Conservation (phyloP, 2,113 vertebrate genomes). For the Campylomormyrus tamandua region DNA sequence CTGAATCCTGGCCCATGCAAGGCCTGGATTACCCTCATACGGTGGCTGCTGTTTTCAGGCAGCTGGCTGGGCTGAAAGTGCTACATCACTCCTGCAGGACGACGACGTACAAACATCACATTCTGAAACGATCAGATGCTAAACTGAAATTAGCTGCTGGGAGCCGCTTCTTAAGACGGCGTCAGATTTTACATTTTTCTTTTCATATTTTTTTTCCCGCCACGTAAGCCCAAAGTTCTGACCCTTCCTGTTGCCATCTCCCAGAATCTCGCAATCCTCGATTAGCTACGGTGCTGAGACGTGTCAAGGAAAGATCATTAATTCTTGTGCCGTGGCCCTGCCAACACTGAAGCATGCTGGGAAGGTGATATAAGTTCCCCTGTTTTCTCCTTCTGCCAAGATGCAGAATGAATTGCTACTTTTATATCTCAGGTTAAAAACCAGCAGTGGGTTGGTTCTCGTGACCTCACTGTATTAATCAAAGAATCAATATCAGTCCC, state of each 20-base stretch:
- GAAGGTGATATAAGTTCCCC: slow-evolving; percentile 11
- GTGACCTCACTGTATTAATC: slow-evolving; percentile 13
- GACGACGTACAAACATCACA: background rate
- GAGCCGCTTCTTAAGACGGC: background rate
- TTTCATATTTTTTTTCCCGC: background rate
- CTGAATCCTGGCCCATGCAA: background rate
- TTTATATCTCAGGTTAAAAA: background rate
- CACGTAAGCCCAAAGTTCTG: background rate
- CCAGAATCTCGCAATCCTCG: background rate
- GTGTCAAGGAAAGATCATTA: background rate
- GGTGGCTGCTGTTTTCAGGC: background rate
- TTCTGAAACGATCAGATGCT: background rate
- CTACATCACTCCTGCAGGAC: background rate
- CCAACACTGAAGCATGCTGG: slow-evolving; percentile 6
- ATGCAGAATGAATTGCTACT: slow-evolving; percentile 19
- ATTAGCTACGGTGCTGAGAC: background rate
- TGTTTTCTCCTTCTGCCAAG: background rate
- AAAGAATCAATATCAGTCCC: slow-evolving; percentile 14
- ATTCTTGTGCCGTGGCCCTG: background rate
- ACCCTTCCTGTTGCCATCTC: background rate
- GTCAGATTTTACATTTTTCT: background rate
- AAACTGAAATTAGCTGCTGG: background rate
- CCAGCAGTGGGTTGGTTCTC: background rate
- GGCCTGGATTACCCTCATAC: background rate
- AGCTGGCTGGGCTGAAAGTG: background rate